These are phyloP conservation scores for Sciurus vulgaris DNA, from an alignment of 2,797 vertebrate species.

Conservation along the genomic window DNA sequence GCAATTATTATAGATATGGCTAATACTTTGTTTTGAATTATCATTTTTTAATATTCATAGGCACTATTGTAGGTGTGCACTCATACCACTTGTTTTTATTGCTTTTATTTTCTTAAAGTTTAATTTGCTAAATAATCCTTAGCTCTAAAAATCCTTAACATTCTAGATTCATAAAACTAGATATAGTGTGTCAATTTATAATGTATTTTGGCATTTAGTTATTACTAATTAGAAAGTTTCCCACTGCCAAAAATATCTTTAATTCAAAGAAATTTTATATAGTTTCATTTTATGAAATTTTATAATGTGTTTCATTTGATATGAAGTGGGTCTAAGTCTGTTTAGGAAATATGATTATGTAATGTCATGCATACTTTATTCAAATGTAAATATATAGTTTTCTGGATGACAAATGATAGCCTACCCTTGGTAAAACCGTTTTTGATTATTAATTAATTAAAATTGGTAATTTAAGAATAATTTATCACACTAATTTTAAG, in stretches of 20 bases:
- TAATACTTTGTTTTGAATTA: slow-evolving; percentile 55
- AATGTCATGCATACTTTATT: slow-evolving; percentile 3
- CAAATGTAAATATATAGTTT: neutral
- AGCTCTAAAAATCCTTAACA: neutral
- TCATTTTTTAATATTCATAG: slow-evolving; percentile 31
- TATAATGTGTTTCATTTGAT: neutral
- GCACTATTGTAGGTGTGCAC: neutral
- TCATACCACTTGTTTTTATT: neutral
- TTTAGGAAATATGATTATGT: slow-evolving; percentile 26
- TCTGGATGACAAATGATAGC: slow-evolving; percentile 1
- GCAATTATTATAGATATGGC: neutral
- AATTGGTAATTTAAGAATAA: slow-evolving; percentile 37
- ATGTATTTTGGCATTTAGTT: slow-evolving; percentile 1
- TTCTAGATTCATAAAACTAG: neutral
- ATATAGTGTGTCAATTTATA: slow-evolving; percentile 33
- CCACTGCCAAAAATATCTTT: neutral
- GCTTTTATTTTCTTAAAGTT: slow-evolving; percentile 34
- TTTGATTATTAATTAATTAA: slow-evolving; percentile 61
- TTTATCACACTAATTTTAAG: slow-evolving; percentile 38
- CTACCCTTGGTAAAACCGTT: slow-evolving; percentile 7
- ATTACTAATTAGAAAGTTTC: slow-evolving; percentile 35
- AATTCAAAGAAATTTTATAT: neutral
- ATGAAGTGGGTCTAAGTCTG: neutral
- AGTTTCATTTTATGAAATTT: neutral
- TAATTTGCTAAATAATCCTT: slow-evolving; percentile 51